These are phyloP conservation scores for Lamellibrachia columna DNA, from an alignment of 2,888 invertebrate genomes.

Conservation along the genomic window DNA sequence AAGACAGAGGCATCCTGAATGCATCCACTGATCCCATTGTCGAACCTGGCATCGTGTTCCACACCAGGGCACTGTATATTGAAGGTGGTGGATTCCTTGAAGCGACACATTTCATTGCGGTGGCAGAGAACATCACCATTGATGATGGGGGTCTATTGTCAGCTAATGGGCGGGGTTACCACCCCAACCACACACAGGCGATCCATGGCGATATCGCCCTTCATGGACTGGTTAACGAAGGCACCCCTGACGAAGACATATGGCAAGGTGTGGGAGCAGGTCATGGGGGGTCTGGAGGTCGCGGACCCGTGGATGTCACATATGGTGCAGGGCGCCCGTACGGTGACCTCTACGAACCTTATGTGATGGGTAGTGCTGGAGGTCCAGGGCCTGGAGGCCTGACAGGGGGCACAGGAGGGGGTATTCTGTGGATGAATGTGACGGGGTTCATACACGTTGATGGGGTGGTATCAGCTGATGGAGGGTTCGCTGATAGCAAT, in stretches of 20 bases:
- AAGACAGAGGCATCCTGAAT: slow-evolving; percentile 48
- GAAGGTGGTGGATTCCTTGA: slow-evolving; percentile 54
- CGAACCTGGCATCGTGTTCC: slow-evolving; percentile 48
- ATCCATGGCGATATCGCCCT: slow-evolving; percentile 44
- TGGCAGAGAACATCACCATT: slow-evolving; percentile 49
- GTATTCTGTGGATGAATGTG: slow-evolving; percentile 53
- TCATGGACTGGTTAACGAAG: slow-evolving; percentile 50
- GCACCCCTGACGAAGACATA: slow-evolving; percentile 39
- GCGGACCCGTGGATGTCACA: slow-evolving; percentile 32
- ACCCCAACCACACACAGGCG: background rate
- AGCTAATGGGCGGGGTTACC: slow-evolving; percentile 42
- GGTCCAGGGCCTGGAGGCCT: slow-evolving; percentile 38
- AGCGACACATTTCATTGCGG: slow-evolving; percentile 46
- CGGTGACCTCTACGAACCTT: slow-evolving; percentile 52
- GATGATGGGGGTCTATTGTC: slow-evolving; percentile 50
- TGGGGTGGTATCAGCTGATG: slow-evolving; percentile 50
- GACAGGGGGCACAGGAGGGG: slow-evolving; percentile 50
- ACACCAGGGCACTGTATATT: slow-evolving; percentile 43
- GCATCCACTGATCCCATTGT: slow-evolving; percentile 49
- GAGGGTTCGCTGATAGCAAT: slow-evolving; percentile 36
- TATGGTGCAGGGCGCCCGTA: slow-evolving; percentile 47
- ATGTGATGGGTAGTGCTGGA: slow-evolving; percentile 50
- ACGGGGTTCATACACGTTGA: slow-evolving; percentile 50
- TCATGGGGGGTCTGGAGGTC: slow-evolving; percentile 52
- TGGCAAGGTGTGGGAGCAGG: slow-evolving; percentile 44